phyloP scores from a whole-genome alignment of 1,140 invertebrate genomes.

The Drosophila funebris region DNA sequence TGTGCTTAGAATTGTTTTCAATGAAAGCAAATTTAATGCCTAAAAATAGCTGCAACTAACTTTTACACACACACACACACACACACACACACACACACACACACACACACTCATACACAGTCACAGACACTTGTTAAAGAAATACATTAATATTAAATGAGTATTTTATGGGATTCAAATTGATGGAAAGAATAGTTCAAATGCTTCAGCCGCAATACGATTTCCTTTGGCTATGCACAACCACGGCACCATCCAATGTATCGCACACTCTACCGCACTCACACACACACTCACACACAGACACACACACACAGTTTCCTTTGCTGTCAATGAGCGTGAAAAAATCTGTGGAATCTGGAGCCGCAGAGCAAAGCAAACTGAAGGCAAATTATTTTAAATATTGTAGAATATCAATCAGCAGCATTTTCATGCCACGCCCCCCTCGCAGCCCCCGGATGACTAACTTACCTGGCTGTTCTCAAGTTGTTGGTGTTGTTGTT shows the following conservation, averaged over 20 bases:
- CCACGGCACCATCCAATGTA: not conserved
- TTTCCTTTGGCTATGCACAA: conserved; percentile 14
- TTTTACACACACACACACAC: not conserved
- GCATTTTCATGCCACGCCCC: conserved; percentile 13
- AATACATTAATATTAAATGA: conserved; percentile 52
- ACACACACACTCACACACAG: not conserved
- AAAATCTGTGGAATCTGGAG: conserved; percentile 29
- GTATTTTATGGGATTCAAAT: conserved; percentile 44
- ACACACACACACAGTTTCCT: not conserved
- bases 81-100: not conserved
- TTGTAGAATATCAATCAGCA: conserved; percentile 51
- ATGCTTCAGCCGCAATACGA: conserved; percentile 27
- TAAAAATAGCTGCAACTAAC: conserved; percentile 12
- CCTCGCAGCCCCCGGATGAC: not conserved
- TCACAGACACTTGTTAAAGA: conserved; percentile 35
- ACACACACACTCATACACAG: not conserved
- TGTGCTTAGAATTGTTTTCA: conserved; percentile 14
- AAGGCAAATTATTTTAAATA: conserved; percentile 44
- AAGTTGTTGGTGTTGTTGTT: conserved; percentile 8
- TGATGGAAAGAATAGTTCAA: conserved; percentile 51
- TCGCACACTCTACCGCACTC: not conserved
- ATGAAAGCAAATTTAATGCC: conserved; percentile 8
- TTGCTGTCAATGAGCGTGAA: conserved; percentile 45
- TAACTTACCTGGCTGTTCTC: conserved; percentile 35
- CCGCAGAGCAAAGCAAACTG: conserved; percentile 8